A percentile compares a stretch with the other conserved stretches of the same genome.
phyloP scores from a whole-genome alignment of 2,113 vertebrate species.

The Charina bottae region DNA sequence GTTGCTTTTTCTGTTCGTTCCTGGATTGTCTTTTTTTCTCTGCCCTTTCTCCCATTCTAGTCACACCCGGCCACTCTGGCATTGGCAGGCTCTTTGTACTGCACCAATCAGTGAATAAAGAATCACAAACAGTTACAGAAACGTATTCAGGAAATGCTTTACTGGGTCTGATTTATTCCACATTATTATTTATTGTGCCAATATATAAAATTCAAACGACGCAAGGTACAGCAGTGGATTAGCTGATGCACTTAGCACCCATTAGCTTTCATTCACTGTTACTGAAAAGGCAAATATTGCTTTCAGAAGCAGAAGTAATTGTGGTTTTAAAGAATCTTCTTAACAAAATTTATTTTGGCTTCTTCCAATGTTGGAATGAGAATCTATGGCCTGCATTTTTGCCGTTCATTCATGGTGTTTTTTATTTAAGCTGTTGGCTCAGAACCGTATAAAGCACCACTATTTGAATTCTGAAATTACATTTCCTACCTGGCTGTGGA shows the following conservation, averaged over 20 bases:
- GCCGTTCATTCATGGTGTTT: neutral
- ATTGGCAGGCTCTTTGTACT: slow-evolving; percentile 56
- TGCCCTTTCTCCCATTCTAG: slow-evolving; percentile 53
- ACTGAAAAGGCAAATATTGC: slow-evolving; percentile 43
- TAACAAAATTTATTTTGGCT: neutral
- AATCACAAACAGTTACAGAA: slow-evolving; percentile 60
- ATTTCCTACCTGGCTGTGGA: neutral
- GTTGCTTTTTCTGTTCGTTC: slow-evolving; percentile 32
- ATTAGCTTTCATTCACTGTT: slow-evolving; percentile 38
- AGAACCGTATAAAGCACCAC: neutral
- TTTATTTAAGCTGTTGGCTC: neutral
- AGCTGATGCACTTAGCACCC: slow-evolving; percentile 51
- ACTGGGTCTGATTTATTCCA: slow-evolving; percentile 63
- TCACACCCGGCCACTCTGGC: slow-evolving; percentile 42
- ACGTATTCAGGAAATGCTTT: slow-evolving; percentile 55
- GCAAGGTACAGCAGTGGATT: slow-evolving; percentile 22
- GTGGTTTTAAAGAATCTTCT: neutral
- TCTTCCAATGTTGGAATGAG: neutral
- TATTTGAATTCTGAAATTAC: neutral
- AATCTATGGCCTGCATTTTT: neutral
- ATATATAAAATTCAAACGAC: slow-evolving; percentile 55
- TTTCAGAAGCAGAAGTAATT: slow-evolving; percentile 31
- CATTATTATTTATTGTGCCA: slow-evolving; percentile 64
- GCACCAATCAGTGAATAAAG: slow-evolving; percentile 66
- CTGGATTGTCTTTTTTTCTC: neutral